Percentiles rank a stretch among this genome's conserved stretches.
Evolutionary conservation across 1,140 invertebrate species (phyloP).

Genomic region (Neotoxoptera formosana): DNA sequence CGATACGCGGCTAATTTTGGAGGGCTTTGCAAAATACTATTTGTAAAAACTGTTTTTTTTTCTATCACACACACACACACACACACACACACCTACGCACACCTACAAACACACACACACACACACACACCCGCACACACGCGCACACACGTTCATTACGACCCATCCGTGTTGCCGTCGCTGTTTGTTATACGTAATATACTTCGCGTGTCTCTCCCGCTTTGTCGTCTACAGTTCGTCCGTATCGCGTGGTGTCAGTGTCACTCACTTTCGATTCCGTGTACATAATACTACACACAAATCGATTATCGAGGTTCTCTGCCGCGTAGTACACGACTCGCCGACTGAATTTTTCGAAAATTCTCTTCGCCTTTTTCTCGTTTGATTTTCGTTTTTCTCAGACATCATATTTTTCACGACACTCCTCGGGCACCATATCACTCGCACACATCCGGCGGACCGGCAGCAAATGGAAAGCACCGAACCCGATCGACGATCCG

Average conservation of each 20-base stretch:
- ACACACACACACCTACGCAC: not conserved
- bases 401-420: not conserved
- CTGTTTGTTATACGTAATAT: not conserved
- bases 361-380: not conserved
- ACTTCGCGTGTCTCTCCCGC: not conserved
- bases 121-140: not conserved
- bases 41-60: slow-evolving; percentile 32
- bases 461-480: slow-evolving; percentile 13
- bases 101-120: not conserved
- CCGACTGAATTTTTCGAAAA: not conserved
- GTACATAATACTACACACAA: not conserved
- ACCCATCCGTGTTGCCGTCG: not conserved
- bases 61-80: not conserved
- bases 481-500: not conserved
- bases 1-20: slow-evolving; percentile 38
- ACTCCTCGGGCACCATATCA: not conserved
- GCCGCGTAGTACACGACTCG: not conserved
- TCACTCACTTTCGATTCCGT: not conserved
- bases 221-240: not conserved
- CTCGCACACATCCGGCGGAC: not conserved
- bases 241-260: not conserved
- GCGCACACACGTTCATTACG: not conserved
- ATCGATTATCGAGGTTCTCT: not conserved
- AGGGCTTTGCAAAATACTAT: slow-evolving; percentile 36
- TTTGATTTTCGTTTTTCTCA: no score